Percentiles rank a stretch among this genome's conserved stretches.
These are phyloP conservation scores for Vimba vimba DNA, from an alignment of 2,113 vertebrate species.

Conservation along the genomic window DNA sequence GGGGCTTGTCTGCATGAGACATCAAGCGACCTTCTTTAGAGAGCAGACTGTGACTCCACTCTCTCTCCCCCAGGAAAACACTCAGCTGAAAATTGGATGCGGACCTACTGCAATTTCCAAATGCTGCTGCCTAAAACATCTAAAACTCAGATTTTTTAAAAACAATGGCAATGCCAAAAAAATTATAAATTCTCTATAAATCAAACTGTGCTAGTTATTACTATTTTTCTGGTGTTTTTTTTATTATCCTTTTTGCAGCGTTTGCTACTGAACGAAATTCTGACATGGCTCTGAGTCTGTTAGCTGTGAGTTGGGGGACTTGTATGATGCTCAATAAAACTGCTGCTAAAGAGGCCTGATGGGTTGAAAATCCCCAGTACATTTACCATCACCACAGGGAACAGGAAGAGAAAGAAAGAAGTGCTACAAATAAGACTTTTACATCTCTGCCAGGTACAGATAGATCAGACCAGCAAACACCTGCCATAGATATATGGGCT, in stretches of 20 bases:
- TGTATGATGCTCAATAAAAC: conserved; percentile 53
- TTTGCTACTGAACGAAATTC: conserved; percentile 69
- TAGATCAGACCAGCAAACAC: conserved; percentile 43
- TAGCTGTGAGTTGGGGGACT: conserved; percentile 63
- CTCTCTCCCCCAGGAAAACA: conserved; percentile 39
- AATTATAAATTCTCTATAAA: conserved; percentile 74
- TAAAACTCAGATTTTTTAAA: conserved; percentile 72
- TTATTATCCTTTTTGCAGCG: conserved; percentile 39
- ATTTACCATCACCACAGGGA: conserved; percentile 64
- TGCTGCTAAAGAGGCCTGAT: conserved; percentile 65
- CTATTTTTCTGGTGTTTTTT: conserved; percentile 42
- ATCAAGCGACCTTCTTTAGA: not conserved
- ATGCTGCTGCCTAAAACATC: conserved; percentile 77
- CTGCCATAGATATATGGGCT: conserved; percentile 65
- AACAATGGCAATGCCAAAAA: conserved; percentile 73
- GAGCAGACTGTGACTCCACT: conserved; percentile 7
- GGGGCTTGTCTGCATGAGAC: conserved; percentile 4
- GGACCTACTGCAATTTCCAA: conserved; percentile 70
- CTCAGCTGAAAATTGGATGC: conserved; percentile 57
- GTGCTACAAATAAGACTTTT: conserved; percentile 1
- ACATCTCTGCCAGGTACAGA: conserved; percentile 8
- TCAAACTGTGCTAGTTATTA: conserved; percentile 60
- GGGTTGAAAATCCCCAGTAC: conserved; percentile 67
- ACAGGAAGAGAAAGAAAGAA: conserved; percentile 48
- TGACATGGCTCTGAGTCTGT: conserved; percentile 61